A percentile compares a stretch with the other conserved stretches of the same genome.
phyloP scores from a whole-genome alignment of 2,888 invertebrate genomes.

The Pteria penguin region DNA sequence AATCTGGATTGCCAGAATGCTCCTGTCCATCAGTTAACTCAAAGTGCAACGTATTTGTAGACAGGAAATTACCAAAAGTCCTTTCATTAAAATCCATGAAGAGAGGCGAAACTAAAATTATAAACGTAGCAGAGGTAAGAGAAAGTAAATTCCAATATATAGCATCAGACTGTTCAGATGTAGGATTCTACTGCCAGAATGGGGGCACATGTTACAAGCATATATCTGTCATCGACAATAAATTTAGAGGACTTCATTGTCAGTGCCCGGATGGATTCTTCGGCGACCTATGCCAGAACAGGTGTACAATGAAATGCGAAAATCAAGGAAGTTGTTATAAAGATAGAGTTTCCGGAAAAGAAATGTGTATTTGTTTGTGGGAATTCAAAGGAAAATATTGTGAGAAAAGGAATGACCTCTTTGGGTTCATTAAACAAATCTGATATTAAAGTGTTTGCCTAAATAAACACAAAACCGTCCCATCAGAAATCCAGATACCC shows the following conservation, averaged over 20 bases:
- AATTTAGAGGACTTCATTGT: conserved; percentile 1
- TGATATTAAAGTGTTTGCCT: too few species aligned
- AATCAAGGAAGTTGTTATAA: conserved; percentile 19
- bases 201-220: not conserved
- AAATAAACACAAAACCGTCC: too few species aligned
- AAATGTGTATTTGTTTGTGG: conserved; percentile 36
- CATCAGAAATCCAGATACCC: too few species aligned
- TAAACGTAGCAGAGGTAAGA: not conserved
- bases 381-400: conserved; percentile 28
- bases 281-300: conserved; percentile 21
- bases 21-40: not conserved
- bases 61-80: not conserved
- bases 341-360: conserved; percentile 21
- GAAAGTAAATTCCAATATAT: not conserved
- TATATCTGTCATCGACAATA: not conserved
- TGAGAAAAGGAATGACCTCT: not conserved
- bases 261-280: conserved; percentile 13
- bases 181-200: not conserved
- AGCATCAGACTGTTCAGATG: not conserved
- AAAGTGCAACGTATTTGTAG: not conserved
- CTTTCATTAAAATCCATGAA: not conserved
- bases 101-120: not conserved
- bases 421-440: not conserved
- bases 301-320: conserved; percentile 18
- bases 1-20: not conserved